Conservation (phyloP, 2,888 invertebrate species). For the Drymonia ruficornis region DNA sequence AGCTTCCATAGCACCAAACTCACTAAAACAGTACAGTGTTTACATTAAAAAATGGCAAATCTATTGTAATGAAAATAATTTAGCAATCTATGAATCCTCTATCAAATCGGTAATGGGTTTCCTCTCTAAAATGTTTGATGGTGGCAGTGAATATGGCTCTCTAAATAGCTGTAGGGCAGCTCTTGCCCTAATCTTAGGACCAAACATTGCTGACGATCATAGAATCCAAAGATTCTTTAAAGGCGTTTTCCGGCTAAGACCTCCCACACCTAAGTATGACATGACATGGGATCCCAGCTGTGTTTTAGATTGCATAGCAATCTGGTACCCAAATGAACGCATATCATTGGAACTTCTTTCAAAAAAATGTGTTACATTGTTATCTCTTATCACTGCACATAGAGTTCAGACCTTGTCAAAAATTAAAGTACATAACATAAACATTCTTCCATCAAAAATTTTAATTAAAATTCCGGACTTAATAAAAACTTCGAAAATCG, state of each 20-base stretch:
- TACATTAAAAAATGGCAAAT: neutral
- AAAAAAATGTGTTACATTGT: neutral
- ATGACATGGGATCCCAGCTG: neutral
- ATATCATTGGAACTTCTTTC: neutral
- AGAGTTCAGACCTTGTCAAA: slow-evolving; percentile 3
- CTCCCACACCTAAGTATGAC: slow-evolving; percentile 4
- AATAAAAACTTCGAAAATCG: too few species aligned
- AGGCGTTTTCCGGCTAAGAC: slow-evolving; percentile 2
- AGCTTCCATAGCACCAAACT: neutral
- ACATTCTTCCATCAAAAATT: neutral
- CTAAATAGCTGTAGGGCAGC: neutral
- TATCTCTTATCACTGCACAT: neutral
- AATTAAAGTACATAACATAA: neutral
- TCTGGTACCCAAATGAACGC: neutral
- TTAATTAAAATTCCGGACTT: neutral
- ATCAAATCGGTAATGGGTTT: neutral
- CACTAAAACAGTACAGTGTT: neutral
- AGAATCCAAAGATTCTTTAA: neutral
- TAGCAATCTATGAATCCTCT: neutral
- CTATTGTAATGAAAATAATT: neutral
- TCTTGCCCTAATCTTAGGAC: neutral
- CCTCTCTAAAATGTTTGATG: neutral
- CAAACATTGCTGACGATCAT: neutral
- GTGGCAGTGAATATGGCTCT: neutral
- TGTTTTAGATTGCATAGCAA: neutral